These are phyloP conservation scores for Macrophya alboannulata DNA, from an alignment of 2,888 invertebrate species.

Conservation along the genomic window DNA sequence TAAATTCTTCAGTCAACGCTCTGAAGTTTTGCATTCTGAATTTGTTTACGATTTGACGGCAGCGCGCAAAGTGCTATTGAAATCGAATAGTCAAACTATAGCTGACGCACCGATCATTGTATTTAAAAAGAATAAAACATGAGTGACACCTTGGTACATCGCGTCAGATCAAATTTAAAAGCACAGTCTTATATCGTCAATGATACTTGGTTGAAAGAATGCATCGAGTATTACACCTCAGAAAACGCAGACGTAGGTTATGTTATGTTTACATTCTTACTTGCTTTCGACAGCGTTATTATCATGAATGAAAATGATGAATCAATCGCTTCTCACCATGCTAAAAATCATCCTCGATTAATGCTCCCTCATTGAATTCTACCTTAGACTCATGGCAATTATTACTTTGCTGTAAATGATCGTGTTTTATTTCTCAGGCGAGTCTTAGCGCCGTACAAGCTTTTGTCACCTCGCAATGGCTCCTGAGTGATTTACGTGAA, in stretches of 20 bases:
- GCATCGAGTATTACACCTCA: conserved; percentile 72
- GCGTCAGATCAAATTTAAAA: conserved; percentile 68
- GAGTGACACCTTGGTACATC: conserved; percentile 64
- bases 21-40: too few relatives aligned
- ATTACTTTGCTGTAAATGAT: neutral
- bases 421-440: conserved; percentile 60
- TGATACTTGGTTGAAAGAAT: conserved; percentile 74
- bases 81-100: too few relatives aligned
- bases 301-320: conserved; percentile 17
- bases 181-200: conserved; percentile 72
- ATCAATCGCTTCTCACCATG: conserved; percentile 13
- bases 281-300: neutral
- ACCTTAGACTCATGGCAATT: neutral
- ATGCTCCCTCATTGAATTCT: conserved; percentile 5
- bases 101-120: neutral
- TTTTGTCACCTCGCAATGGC: conserved; percentile 86
- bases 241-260: conserved; percentile 69
- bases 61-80: too few relatives aligned
- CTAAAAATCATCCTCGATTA: conserved; percentile 24
- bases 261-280: conserved; percentile 56
- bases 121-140: conserved; percentile 62
- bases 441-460: conserved; percentile 81
- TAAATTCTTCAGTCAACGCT: too few relatives aligned
- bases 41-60: too few relatives aligned
- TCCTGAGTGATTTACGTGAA: conserved; percentile 84